Conservation (phyloP, 1,140 invertebrate species). For the Drosophila pseudoananassae region DNA sequence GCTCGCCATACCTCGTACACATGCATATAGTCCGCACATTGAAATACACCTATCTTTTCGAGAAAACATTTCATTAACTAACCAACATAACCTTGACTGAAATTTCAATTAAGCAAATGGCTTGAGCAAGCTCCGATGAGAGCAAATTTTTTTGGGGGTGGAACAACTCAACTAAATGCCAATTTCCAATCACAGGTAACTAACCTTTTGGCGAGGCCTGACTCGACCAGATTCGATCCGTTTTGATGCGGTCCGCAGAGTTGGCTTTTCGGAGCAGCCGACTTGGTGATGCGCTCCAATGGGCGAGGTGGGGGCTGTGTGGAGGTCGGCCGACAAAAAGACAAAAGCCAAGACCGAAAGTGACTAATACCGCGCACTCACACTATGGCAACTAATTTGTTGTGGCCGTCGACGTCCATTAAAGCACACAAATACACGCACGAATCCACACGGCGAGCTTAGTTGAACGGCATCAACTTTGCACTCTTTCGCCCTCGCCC, state of each 20-base stretch:
- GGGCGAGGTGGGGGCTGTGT: not conserved
- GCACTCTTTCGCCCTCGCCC: slow-evolving; percentile 31
- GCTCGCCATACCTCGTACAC: slow-evolving; percentile 9
- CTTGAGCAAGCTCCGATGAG: slow-evolving; percentile 34
- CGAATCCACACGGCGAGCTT: slow-evolving; percentile 12
- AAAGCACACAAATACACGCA: slow-evolving; percentile 20
- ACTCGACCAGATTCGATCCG: slow-evolving; percentile 29
- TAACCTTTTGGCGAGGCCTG: slow-evolving; percentile 35
- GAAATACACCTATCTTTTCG: slow-evolving; percentile 13
- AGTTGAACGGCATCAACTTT: slow-evolving; percentile 51
- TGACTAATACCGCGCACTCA: slow-evolving; percentile 66
- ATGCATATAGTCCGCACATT: not conserved
- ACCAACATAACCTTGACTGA: slow-evolving; percentile 50
- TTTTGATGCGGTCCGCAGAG: slow-evolving; percentile 25
- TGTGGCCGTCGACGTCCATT: slow-evolving; percentile 21
- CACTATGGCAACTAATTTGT: slow-evolving; percentile 28
- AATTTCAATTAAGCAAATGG: slow-evolving; percentile 49
- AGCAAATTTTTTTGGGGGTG: slow-evolving; percentile 14
- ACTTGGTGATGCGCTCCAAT: slow-evolving; percentile 55
- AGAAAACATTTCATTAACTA: slow-evolving; percentile 59
- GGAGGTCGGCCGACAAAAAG: slow-evolving; percentile 40
- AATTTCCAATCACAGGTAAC: slow-evolving; percentile 34
- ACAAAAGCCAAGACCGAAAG: slow-evolving; percentile 60
- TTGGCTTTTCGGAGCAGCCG: slow-evolving; percentile 12
- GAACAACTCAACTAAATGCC: slow-evolving; percentile 24